phyloP scores from a whole-genome alignment of 2,113 vertebrate species.

The Irena cyanogastra region DNA sequence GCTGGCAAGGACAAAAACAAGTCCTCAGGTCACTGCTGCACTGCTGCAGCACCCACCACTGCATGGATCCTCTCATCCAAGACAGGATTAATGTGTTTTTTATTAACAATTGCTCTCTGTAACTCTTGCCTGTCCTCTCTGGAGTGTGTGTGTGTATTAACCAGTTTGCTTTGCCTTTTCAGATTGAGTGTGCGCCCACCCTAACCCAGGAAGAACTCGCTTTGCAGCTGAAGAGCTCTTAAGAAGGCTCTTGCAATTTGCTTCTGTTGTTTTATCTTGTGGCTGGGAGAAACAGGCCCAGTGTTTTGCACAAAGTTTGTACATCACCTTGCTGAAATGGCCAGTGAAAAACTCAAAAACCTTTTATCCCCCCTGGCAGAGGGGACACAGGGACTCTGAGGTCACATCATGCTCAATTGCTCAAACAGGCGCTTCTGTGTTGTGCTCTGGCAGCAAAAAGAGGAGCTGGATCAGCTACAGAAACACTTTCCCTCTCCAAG shows the following conservation, averaged over 20 bases:
- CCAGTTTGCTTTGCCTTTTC: slow-evolving; percentile 98
- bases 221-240: slow-evolving; percentile 78
- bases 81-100: slow-evolving; percentile 50
- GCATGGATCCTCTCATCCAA: slow-evolving; percentile 36
- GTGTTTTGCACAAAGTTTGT: slow-evolving; percentile 68
- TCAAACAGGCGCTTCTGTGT: slow-evolving; percentile 64
- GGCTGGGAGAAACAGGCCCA: slow-evolving; percentile 59
- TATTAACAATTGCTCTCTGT: slow-evolving; percentile 69
- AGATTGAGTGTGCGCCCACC: slow-evolving; percentile 87
- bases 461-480: slow-evolving; percentile 55
- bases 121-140: slow-evolving; percentile 71
- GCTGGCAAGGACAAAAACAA: not conserved
- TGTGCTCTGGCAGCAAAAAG: slow-evolving; percentile 41
- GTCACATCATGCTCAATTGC: slow-evolving; percentile 83
- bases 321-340: slow-evolving; percentile 61
- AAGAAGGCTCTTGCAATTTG: slow-evolving; percentile 72
- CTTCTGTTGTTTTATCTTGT: slow-evolving; percentile 70
- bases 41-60: not conserved
- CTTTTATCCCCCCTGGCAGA: not conserved
- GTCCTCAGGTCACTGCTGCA: not conserved
- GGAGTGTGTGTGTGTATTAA: slow-evolving; percentile 82
- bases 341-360: slow-evolving; percentile 2
- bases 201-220: slow-evolving; percentile 79
- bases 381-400: slow-evolving; percentile 57
- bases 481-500: slow-evolving; percentile 24